A percentile compares a stretch with the other conserved stretches of the same genome.
Evolutionary conservation across 1,140 invertebrate species (phyloP).

Genomic region (Triops cancriformis): DNA sequence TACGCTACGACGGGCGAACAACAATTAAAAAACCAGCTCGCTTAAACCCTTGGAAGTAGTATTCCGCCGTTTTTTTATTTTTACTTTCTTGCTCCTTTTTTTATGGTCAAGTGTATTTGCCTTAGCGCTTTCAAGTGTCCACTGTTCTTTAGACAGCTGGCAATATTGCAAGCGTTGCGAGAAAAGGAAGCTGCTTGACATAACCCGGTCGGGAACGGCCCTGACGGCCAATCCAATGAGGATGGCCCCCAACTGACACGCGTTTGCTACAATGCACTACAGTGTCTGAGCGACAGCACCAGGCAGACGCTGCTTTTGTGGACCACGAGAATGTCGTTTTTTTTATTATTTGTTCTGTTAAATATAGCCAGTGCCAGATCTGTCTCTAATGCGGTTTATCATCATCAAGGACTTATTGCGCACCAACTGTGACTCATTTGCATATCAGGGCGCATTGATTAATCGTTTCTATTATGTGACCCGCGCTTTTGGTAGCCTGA

Average conservation of each 20-base stretch:
- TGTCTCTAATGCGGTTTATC: not conserved
- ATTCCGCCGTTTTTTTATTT: too few species aligned
- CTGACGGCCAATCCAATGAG: not conserved
- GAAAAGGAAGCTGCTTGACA: not conserved
- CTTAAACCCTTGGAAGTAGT: too few species aligned
- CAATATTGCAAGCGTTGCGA: not conserved
- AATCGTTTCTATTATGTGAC: not conserved
- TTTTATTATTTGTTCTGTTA: not conserved
- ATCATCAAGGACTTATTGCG: not conserved
- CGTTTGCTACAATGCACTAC: not conserved
- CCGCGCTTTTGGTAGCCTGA: not conserved
- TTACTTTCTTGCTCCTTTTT: too few species aligned
- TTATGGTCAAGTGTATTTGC: not conserved
- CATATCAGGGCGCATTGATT: not conserved
- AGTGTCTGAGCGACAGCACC: not conserved
- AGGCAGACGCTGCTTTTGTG: too few species aligned
- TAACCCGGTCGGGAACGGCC: not conserved
- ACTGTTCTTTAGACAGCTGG: not conserved
- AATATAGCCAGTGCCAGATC: not conserved
- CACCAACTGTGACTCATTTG: not conserved
- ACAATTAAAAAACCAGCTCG: too few species aligned
- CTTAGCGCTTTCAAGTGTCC: not conserved
- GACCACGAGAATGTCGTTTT: too few species aligned
- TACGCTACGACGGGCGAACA: too few species aligned
- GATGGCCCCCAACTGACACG: slow-evolving; percentile 3